Conservation (phyloP, 1,140 invertebrate species). For the Leptinotarsa lineolata region DNA sequence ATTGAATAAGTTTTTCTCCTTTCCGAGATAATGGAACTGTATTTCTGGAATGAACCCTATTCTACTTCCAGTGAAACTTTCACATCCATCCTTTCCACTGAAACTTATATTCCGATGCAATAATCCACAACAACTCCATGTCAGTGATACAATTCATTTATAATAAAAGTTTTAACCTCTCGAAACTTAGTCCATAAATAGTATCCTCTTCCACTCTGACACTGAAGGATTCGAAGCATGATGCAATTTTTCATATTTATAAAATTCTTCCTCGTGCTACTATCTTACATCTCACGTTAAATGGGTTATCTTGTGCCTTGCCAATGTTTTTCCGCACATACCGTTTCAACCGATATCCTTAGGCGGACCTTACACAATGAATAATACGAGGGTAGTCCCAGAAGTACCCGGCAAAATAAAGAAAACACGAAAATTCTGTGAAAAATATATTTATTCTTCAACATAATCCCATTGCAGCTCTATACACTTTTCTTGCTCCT, state of each 20-base stretch:
- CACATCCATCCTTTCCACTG: background rate
- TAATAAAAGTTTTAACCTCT: slow-evolving; percentile 4
- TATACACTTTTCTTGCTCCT: no score
- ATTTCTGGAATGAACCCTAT: background rate
- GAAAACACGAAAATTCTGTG: no score
- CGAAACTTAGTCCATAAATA: slow-evolving; percentile 8
- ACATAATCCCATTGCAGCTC: no score
- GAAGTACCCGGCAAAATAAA: no score
- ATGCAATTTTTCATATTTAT: background rate
- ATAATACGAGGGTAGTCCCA: no score
- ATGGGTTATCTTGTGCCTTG: no score
- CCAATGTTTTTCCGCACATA: no score
- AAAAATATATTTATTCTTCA: no score
- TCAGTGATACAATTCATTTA: background rate
- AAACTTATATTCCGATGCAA: slow-evolving; percentile 2
- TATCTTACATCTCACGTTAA: no score
- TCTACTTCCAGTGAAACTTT: background rate
- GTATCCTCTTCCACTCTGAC: slow-evolving; percentile 3
- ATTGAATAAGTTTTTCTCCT: background rate
- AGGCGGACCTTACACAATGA: no score
- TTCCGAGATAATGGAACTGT: background rate
- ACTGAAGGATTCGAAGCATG: background rate
- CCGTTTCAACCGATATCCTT: no score
- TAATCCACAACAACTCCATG: background rate
- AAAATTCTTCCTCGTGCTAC: background rate